Evolutionary conservation across 2,797 vertebrate genomes (phyloP).

Genomic region (Hoplostethus mediterraneus): DNA sequence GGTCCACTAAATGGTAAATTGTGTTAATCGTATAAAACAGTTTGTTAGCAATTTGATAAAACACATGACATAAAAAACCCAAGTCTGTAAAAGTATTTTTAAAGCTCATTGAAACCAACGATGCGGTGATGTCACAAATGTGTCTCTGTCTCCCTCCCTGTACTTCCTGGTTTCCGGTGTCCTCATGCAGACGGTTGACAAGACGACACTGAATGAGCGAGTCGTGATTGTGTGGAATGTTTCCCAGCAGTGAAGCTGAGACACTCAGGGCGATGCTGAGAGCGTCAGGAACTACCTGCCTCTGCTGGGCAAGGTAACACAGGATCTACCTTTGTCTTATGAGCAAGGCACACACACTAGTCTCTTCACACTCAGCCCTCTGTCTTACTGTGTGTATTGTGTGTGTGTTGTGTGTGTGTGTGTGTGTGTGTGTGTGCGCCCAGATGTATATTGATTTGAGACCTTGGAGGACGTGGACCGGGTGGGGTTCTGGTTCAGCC

Average conservation of each 20-base stretch:
- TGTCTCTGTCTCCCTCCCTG: background rate
- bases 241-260: background rate
- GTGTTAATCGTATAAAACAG: too few relatives aligned
- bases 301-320: conserved; percentile 70
- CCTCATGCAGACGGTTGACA: background rate
- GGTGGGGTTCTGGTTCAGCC: conserved; percentile 63
- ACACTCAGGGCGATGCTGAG: conserved; percentile 30
- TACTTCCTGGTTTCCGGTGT: background rate
- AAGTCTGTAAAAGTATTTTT: too few relatives aligned
- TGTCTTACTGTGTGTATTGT: background rate
- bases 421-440: background rate
- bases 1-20: too few relatives aligned
- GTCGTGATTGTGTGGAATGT: conserved; percentile 53
- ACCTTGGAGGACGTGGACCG: conserved; percentile 32
- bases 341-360: background rate
- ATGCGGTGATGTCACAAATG: too few relatives aligned
- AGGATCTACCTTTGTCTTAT: too few relatives aligned
- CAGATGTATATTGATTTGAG: conserved; percentile 72
- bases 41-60: too few relatives aligned
- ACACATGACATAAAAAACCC: too few relatives aligned
- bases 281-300: conserved; percentile 55
- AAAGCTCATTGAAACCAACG: too few relatives aligned
- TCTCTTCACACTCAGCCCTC: background rate
- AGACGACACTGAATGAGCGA: background rate
- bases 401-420: background rate